These are phyloP conservation scores for Phaenicophaeus curvirostris DNA, from an alignment of 2,797 vertebrate genomes.

Conservation along the genomic window DNA sequence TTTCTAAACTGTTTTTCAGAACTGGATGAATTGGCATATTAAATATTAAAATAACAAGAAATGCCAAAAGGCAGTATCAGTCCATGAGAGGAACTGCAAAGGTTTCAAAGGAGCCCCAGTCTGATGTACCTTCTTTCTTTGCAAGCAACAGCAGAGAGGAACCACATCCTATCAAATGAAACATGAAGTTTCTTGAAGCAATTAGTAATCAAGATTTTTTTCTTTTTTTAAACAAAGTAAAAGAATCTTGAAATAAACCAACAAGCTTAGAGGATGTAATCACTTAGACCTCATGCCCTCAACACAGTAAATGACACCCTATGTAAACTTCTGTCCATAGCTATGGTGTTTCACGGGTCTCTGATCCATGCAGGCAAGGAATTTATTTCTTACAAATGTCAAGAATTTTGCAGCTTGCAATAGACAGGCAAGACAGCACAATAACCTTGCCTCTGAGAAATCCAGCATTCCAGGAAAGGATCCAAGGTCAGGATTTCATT, in stretches of 20 bases:
- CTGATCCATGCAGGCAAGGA: neutral
- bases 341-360: neutral
- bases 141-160: neutral
- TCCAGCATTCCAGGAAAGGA: neutral
- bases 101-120: neutral
- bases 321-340: neutral
- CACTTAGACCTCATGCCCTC: neutral
- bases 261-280: neutral
- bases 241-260: neutral
- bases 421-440: neutral
- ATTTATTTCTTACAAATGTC: neutral
- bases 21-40: neutral
- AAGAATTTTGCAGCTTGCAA: neutral
- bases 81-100: neutral
- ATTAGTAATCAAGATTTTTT: neutral
- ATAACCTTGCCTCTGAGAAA: neutral
- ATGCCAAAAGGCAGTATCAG: neutral
- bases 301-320: neutral
- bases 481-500: neutral
- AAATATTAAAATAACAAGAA: slow-evolving; percentile 16
- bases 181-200: neutral
- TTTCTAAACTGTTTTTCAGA: neutral
- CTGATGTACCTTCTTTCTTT: neutral
- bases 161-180: neutral
- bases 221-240: neutral